Base-by-base conservation (phyloP, 2,113 vertebrate species). In the Drymodes brunneopygia region DNA sequence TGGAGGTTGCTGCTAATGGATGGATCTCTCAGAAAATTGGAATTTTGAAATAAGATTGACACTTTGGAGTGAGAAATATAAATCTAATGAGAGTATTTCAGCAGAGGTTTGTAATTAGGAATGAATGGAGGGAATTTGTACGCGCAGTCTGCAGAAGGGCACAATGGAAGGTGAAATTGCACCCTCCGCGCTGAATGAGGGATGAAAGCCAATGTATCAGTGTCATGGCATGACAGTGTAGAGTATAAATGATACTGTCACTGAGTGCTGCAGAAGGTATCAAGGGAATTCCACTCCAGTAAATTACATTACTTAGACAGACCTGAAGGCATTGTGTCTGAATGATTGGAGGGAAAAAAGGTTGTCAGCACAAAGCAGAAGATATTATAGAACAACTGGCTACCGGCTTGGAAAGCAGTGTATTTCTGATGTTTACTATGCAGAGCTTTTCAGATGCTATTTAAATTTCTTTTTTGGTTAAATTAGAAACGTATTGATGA, bases 241-340 rank as follows among this genome's bases (percentile, higher is more conserved):
- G 96, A 97, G 97, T 98, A 98, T 97, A 98, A 98, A 98, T 98
- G 98, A 98, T 98, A 96, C 97, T 98, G 98, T 98, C 98, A 97
- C 97, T 95, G 97, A 98, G 98, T 97, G 96, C 98, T 98, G 97
- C 97, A 96, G 96, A 81, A 97, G 93, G 96, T 97, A 96, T 96
- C 97, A 42, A 96, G 98, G 98, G 98, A 98, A 98, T 98, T 97
- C 97, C 98, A 98, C 98, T 98, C 97, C 95, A 98, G 97, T 98
- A 98, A 98, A 98, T 98, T 98, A 98, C 97, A 97, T 98, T 98
- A 98, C 97, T 98, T 97, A 98, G 98, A 97, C 97, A 98, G 97
- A 98, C 98, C 98, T 98, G 97, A 98, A 98, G 98, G 98, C 97
- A 96, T 98, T 97, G 97, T 98, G 95, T 97, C 81, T 91, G 97